phyloP scores from a whole-genome alignment of 2,888 invertebrate genomes.

The Bimastos eiseni region DNA sequence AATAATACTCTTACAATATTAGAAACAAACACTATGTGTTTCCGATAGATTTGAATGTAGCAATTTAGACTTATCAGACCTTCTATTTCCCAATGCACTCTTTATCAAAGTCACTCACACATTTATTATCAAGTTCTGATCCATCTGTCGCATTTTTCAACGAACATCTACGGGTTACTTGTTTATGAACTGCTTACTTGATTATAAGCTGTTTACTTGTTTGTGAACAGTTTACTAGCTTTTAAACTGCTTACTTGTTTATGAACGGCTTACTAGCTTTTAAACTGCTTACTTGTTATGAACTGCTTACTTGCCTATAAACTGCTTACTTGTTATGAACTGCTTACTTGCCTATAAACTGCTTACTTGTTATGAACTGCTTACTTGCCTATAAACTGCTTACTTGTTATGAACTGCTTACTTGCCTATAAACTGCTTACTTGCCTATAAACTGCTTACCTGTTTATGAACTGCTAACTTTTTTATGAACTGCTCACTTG shows the following conservation, averaged over 20 bases:
- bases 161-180: background rate
- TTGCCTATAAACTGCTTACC: conserved; percentile 72
- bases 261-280: conserved; percentile 82
- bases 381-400: conserved; percentile 97
- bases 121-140: background rate
- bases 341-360: conserved; percentile 93
- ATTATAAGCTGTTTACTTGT: conserved; percentile 84
- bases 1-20: too few species aligned
- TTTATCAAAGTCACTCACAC: too few species aligned
- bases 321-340: conserved; percentile 73
- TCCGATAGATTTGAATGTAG: too few species aligned
- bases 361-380: conserved; percentile 68
- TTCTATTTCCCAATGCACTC: too few species aligned
- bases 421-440: conserved; percentile 94
- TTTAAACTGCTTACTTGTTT: conserved; percentile 84
- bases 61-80: too few species aligned
- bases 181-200: conserved; percentile 75
- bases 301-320: conserved; percentile 89
- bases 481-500: conserved; percentile 75
- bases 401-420: conserved; percentile 64
- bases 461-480: conserved; percentile 85
- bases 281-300: too few species aligned
- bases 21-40: too few species aligned
- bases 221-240: too few species aligned
- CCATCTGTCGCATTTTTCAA: background rate